Base-by-base conservation (phyloP, 2,888 invertebrate species). In the Drosophila tanythrix region DNA sequence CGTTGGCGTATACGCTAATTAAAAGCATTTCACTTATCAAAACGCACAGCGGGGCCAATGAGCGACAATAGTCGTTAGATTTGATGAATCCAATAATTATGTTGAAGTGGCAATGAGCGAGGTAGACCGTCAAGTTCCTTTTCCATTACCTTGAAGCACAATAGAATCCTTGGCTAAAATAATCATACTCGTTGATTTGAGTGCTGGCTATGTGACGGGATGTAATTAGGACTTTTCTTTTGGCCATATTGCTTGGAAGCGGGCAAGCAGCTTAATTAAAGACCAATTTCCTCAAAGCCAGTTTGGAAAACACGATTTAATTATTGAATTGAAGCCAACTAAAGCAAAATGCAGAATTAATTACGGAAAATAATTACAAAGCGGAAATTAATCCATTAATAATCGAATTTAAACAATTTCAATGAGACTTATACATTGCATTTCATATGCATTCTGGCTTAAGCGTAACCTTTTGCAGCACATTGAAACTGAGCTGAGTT, bases 21-120 rank as follows among this genome's bases (percentile, higher is more conserved):
- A 88, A 89, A 89, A 74, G 74, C 88, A 77, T 73, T 89, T 75
- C 70, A 74, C 70, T 90, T 89, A 90, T 85, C 89, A 85, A 60
- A 73, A 82, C 80, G 64, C 78, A 74, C 84, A 86, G 75, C 83
- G 68, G 64, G 68, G 36, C 27, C 61, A 69, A 53, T 55, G 67
- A 68, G 70, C 25, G 35, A 56, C 59, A 81, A 76, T 81, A 73
- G 63, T 70, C 70, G 69, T 78, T 78, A 78, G 70, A 73, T 81
- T 81, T 76, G 68, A 81, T 62, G 80, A 64, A 46, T 40, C 36
- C 58, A 58, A 25, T 13, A 18, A 55, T 56, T n/a, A 18, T 11
- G 36, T 13, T 1, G 8, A 31, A 29, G 57, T 29, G 21, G 11
- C 29, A 59, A 53, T 15, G 50, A 8, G 51, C n/a, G 21, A 18